Conservation (phyloP, 2,113 vertebrate genomes). For the Eidolon helvum region DNA sequence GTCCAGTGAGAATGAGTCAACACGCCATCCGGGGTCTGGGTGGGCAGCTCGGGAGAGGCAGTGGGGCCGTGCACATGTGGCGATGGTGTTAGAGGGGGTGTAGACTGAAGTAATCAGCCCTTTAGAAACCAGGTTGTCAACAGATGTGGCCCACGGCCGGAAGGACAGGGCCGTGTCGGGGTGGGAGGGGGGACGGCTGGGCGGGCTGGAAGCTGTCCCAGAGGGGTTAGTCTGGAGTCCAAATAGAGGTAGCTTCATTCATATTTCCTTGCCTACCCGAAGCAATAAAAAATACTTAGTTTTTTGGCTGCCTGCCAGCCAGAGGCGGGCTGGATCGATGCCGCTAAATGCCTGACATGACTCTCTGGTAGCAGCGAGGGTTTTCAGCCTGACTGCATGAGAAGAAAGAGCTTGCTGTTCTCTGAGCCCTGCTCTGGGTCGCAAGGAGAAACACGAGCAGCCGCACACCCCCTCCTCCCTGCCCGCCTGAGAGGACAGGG, state of each 20-base stretch:
- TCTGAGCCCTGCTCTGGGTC: constrained; percentile 75
- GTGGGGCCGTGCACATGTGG: neutral
- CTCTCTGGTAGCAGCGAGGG: constrained; percentile 80
- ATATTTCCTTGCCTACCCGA: constrained; percentile 81
- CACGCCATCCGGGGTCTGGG: accelerated
- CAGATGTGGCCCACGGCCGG: constrained; percentile 51
- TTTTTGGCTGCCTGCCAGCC: constrained; percentile 79
- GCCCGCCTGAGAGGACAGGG: constrained; percentile 44
- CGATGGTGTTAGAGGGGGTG: neutral
- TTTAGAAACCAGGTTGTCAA: constrained; percentile 65
- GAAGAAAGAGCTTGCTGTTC: constrained; percentile 90
- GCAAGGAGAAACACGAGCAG: constrained; percentile 74
- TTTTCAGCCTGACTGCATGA: constrained; percentile 88
- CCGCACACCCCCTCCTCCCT: constrained; percentile 55
- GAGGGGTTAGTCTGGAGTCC: constrained; percentile 75
- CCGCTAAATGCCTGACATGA: constrained; percentile 84
- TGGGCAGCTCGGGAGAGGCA: neutral
- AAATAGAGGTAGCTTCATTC: constrained; percentile 82
- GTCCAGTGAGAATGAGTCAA: neutral
- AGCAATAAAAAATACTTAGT: constrained; percentile 85
- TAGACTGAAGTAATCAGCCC: constrained; percentile 13
- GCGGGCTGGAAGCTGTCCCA: constrained; percentile 71
- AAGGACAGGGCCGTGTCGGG: constrained; percentile 46
- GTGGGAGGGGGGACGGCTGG: constrained; percentile 29
- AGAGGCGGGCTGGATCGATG: constrained; percentile 83